Percentiles rank a stretch among this genome's conserved stretches.
phyloP scores from a whole-genome alignment of 2,888 invertebrate genomes.

The Andrena dorsata region DNA sequence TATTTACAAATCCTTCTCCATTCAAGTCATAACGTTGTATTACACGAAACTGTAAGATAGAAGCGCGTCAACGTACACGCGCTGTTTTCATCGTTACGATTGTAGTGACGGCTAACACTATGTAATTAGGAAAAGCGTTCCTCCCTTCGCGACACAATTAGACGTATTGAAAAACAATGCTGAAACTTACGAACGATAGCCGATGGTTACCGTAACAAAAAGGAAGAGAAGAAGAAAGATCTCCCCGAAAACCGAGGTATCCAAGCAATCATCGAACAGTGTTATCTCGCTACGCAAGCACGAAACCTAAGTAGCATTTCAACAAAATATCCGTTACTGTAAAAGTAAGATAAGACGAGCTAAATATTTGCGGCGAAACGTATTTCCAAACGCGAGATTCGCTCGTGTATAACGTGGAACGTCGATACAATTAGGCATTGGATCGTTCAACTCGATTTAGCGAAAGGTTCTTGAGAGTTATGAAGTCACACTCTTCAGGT shows the following conservation, averaged over 20 bases:
- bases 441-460: constrained; percentile 6
- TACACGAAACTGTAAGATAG: constrained; percentile 5
- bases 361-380: constrained; percentile 14
- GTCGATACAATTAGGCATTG: constrained; percentile 7
- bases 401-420: not conserved
- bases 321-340: constrained; percentile 28
- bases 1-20: constrained; percentile 52
- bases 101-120: constrained; percentile 11
- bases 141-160: constrained; percentile 18
- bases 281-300: constrained; percentile 34
- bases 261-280: constrained; percentile 27
- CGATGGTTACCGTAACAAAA: constrained; percentile 21
- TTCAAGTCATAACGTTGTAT: constrained; percentile 8
- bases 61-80: constrained; percentile 12
- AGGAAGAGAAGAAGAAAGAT: constrained; percentile 5
- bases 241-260: constrained; percentile 18
- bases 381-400: not conserved
- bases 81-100: constrained; percentile 8
- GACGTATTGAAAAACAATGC: constrained; percentile 22
- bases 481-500: not conserved
- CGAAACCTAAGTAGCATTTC: constrained; percentile 31
- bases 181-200: constrained; percentile 11
- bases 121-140: constrained; percentile 35
- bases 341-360: constrained; percentile 10
- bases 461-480: not conserved